Percentiles rank a stretch among this genome's conserved stretches.
Evolutionary conservation across 2,113 vertebrate species (phyloP).

Genomic region (Sus scrofa): T2T-Sscrofa CM000823.6:50642001-50642500

Average conservation of each 20-base stretch:
- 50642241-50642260: too few relatives aligned
- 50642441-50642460: background rate
- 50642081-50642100: slow-evolving; percentile 24
- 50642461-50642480: background rate
- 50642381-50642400: background rate
- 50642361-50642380: background rate
- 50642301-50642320: too few relatives aligned
- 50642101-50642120: too few relatives aligned
- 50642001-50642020: slow-evolving; percentile 22
- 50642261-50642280: too few relatives aligned
- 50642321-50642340: too few relatives aligned
- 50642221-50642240: too few relatives aligned
- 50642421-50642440: background rate
- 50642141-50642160: too few relatives aligned
- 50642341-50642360: background rate
- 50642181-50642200: too few relatives aligned
- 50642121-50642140: too few relatives aligned
- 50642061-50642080: slow-evolving; percentile 25
- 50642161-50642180: too few relatives aligned
- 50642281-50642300: too few relatives aligned
- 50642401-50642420: background rate
- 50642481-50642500: background rate
- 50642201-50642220: too few relatives aligned
- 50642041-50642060: background rate
- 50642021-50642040: slow-evolving; percentile 29